Base-by-base conservation (phyloP, 2,113 vertebrate species). In the Kryptolebias marmoratus region DNA sequence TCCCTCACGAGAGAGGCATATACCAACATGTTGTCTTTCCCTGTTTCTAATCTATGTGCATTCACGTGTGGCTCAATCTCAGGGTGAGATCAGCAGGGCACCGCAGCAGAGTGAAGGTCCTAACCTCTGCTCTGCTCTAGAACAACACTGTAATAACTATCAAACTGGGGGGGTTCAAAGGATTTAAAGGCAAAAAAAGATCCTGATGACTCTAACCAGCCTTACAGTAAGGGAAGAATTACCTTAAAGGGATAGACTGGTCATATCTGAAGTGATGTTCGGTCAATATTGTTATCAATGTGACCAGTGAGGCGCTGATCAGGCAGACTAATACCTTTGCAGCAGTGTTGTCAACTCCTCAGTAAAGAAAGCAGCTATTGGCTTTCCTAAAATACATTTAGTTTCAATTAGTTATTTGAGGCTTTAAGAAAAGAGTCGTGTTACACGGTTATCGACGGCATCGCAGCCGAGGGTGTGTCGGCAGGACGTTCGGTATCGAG, bases 131-230 rank as follows among this genome's bases (percentile, higher is more conserved):
- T 18, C n/a, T 61, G 66, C 18, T 30, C 36, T 57, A 50, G 22
- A 77, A 55, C 76, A 76, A 69, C 75, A 71, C 55, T 56, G 72
- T 79, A 83, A 77, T 81, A 77, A 71, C 68, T 28, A 55, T 68
- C 73, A 22, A 22, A 22, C 22, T 22, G 22, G 22, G 22, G 22
- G 22, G 22, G 22, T 22, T 22, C 22, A 22, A 22, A 22, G 10
- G 69, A 44, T 87, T 77, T 45, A 66, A 62, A 76, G 10, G 28
- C 15, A 30, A 47, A 79, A 59, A 36, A 28, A 59, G 68, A 68
- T 58, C 72, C 61, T n/a, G 14, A 65, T 61, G 64, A 76, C 68
- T 75, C 47, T 15, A 1, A 15, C 44, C 72, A 70, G 72, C 78
- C 72, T 44, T 32, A 15, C 69, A 22, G 22, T 22, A 72, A 79